phyloP scores from a whole-genome alignment of 2,797 vertebrate species.

The Amazona ochrocephala region DNA sequence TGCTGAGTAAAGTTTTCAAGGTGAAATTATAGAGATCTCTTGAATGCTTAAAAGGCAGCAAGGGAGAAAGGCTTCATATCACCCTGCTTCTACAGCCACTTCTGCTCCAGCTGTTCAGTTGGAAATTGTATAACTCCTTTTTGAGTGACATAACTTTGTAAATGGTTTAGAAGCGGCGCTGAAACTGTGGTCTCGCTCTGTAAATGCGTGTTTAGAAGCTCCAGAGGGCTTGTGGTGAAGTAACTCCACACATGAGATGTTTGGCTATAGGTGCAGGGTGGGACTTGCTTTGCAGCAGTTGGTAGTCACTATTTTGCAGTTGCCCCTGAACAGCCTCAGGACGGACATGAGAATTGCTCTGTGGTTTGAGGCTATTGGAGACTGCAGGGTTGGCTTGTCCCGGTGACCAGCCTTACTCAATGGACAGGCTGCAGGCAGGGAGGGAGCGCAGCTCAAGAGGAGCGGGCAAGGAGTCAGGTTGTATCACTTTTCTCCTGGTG shows the following conservation, averaged over 20 bases:
- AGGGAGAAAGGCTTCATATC: neutral
- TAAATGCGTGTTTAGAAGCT: neutral
- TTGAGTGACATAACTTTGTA: neutral
- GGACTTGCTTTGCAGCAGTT: neutral
- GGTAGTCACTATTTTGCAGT: neutral
- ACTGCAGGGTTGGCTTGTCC: neutral
- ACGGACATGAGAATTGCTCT: neutral
- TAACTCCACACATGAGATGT: neutral
- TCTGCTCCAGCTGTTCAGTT: neutral
- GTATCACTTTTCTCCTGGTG: neutral
- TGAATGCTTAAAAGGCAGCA: conserved; percentile 15
- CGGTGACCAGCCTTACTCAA: neutral
- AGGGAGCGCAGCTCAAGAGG: neutral
- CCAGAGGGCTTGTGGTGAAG: neutral
- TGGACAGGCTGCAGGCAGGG: neutral
- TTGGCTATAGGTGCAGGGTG: neutral
- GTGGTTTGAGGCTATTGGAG: neutral
- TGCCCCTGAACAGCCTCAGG: neutral
- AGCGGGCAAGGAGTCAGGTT: neutral
- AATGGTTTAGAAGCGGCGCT: neutral
- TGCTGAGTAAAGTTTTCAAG: conserved; percentile 19
- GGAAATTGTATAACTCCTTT: conserved; percentile 15
- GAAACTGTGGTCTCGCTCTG: neutral
- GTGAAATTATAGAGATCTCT: conserved; percentile 3
- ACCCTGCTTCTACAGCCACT: neutral